A percentile compares a stretch with the other conserved stretches of the same genome.
Conservation (phyloP, 1,140 invertebrate genomes). For the Drosophila nigrodunni region DNA sequence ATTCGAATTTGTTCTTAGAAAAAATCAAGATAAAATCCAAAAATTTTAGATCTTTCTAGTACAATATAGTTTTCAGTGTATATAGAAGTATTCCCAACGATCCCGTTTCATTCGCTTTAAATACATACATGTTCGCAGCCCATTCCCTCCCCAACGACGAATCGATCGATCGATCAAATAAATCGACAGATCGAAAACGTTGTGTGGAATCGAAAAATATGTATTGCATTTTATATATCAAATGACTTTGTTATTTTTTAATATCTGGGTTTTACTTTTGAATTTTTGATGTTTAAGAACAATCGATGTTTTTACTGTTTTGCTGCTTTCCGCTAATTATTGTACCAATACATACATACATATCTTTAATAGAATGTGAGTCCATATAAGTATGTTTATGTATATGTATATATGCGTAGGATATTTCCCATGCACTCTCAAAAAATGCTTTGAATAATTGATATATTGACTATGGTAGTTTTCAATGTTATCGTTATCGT, state of each 20-base stretch:
- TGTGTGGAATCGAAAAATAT: constrained; percentile 34
- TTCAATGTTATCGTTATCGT: constrained; percentile 6
- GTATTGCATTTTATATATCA: constrained; percentile 74
- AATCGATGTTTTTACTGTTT: constrained; percentile 75
- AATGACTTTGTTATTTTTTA: constrained; percentile 66
- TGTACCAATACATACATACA: constrained; percentile 74
- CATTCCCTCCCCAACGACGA: constrained; percentile 1
- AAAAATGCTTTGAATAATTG: constrained; percentile 82
- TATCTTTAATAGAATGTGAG: constrained; percentile 32
- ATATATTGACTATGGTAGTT: constrained; percentile 66
- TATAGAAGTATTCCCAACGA: neutral
- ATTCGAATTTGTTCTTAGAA: too few species aligned
- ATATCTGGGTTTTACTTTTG: constrained; percentile 79
- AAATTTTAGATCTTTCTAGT: too few species aligned
- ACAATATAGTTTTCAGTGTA: too few species aligned
- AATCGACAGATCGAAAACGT: constrained; percentile 27
- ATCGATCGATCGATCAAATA: neutral
- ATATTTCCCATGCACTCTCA: constrained; percentile 60
- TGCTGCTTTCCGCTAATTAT: constrained; percentile 78
- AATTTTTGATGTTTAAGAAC: constrained; percentile 82
- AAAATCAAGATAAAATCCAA: too few species aligned
- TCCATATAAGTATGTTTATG: constrained; percentile 2
- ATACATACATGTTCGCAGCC: neutral
- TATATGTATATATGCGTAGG: constrained; percentile 6
- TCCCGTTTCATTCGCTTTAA: neutral